phyloP scores from a whole-genome alignment of 2,113 vertebrate genomes.

The Pithys albifrons region DNA sequence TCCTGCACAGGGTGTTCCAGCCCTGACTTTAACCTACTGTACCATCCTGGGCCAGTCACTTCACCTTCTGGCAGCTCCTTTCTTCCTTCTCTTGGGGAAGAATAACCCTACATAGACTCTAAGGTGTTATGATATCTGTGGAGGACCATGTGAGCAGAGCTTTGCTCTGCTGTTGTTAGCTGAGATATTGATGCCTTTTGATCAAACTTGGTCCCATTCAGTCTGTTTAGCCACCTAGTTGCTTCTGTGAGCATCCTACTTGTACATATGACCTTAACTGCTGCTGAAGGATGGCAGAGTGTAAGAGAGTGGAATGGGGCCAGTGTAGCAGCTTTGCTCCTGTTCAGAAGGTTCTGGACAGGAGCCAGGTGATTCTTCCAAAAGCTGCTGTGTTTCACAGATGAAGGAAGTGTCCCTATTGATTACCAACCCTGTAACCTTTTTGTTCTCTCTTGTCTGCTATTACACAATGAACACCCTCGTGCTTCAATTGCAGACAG shows the following conservation, averaged over 20 bases:
- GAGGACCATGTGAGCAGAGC: background rate
- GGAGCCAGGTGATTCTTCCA: constrained; percentile 23
- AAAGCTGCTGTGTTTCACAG: constrained; percentile 22
- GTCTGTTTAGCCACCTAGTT: background rate
- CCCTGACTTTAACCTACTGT: background rate
- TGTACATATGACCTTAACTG: constrained; percentile 6
- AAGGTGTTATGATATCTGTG: background rate
- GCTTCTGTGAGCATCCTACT: background rate
- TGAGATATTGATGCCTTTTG: background rate
- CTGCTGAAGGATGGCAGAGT: constrained; percentile 30
- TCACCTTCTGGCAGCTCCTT: background rate
- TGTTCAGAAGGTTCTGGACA: background rate
- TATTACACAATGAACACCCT: constrained; percentile 16
- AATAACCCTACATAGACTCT: accelerated
- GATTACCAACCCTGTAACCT: constrained; percentile 11
- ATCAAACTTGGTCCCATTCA: background rate
- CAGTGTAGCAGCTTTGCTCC: constrained; percentile 3
- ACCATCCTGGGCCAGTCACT: background rate
- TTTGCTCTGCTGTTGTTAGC: background rate
- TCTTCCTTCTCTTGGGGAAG: background rate
- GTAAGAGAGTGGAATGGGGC: background rate
- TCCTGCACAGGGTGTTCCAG: background rate
- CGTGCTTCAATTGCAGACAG: constrained; percentile 36
- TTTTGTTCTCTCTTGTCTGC: constrained; percentile 2
- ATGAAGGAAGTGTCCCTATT: constrained; percentile 13